These are phyloP conservation scores for Penaeus vannamei DNA, from an alignment of 1,140 invertebrate genomes.

Conservation along the genomic window DNA sequence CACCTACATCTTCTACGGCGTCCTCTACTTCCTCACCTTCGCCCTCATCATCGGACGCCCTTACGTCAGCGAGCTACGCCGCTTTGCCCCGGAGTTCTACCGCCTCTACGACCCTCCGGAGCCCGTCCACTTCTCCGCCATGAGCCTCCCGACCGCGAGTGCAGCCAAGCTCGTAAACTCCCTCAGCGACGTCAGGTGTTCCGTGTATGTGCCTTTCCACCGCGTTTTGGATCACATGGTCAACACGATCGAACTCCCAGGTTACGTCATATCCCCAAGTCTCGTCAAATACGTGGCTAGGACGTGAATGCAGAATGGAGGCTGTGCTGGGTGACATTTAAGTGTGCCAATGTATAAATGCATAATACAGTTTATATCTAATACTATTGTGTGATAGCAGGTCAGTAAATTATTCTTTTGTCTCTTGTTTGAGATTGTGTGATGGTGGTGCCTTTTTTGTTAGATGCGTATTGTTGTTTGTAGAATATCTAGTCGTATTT, in stretches of 20 bases:
- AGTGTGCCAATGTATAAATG: neutral
- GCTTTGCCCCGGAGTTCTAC: conserved; percentile 25
- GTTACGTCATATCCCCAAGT: conserved; percentile 57
- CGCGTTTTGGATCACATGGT: conserved; percentile 57
- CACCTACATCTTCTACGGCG: conserved; percentile 54
- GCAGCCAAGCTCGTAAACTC: conserved; percentile 32
- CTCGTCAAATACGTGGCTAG: conserved; percentile 54
- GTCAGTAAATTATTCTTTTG: too few relatives aligned
- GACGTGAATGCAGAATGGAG: neutral
- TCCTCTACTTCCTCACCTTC: conserved; percentile 61
- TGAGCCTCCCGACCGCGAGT: conserved; percentile 43
- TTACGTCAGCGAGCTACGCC: conserved; percentile 57
- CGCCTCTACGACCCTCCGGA: conserved; percentile 59
- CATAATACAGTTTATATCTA: neutral
- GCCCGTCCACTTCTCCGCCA: conserved; percentile 58
- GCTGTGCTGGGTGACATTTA: neutral
- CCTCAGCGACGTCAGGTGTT: conserved; percentile 32
- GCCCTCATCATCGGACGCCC: conserved; percentile 56
- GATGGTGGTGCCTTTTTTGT: too few relatives aligned
- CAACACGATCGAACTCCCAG: conserved; percentile 55
- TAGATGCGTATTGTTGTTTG: too few relatives aligned
- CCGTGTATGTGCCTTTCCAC: conserved; percentile 57
- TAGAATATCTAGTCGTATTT: too few relatives aligned
- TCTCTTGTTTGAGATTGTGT: too few relatives aligned
- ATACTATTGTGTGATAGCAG: too few relatives aligned